A percentile compares a stretch with the other conserved stretches of the same genome.
These are phyloP conservation scores for Hylomyscus alleni DNA, from an alignment of 2,797 vertebrate genomes.

Conservation along the genomic window DNA sequence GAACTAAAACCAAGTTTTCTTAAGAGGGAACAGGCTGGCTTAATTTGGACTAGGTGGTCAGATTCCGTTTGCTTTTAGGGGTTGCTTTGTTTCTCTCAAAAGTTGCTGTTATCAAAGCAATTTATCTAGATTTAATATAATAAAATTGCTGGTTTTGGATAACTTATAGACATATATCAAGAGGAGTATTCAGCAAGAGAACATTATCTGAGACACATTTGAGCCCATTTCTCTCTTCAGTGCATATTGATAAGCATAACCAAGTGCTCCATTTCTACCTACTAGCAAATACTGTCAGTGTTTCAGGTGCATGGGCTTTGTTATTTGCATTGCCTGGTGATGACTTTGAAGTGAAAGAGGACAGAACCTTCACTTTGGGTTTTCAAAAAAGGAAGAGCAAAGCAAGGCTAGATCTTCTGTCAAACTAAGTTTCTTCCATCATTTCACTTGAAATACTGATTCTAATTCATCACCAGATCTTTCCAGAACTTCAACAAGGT, in stretches of 20 bases:
- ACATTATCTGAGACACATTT: slow-evolving; percentile 33
- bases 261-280: not conserved
- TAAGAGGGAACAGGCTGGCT: not conserved
- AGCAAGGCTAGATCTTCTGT: not conserved
- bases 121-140: not conserved
- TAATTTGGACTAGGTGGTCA: not conserved
- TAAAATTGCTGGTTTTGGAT: not conserved
- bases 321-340: not conserved
- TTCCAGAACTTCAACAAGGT: not conserved
- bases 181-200: not conserved
- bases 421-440: not conserved
- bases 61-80: not conserved
- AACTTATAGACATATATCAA: not conserved
- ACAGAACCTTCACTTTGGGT: not conserved
- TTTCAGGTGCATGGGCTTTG: not conserved
- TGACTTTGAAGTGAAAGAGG: not conserved
- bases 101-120: not conserved
- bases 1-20: slow-evolving; percentile 9
- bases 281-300: not conserved
- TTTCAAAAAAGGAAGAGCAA: not conserved
- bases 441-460: not conserved
- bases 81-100: not conserved
- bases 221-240: not conserved
- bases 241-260: not conserved
- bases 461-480: not conserved